Evolutionary conservation across 2,113 vertebrate genomes (phyloP).

Genomic region (Datnioides undecimradiatus): DNA sequence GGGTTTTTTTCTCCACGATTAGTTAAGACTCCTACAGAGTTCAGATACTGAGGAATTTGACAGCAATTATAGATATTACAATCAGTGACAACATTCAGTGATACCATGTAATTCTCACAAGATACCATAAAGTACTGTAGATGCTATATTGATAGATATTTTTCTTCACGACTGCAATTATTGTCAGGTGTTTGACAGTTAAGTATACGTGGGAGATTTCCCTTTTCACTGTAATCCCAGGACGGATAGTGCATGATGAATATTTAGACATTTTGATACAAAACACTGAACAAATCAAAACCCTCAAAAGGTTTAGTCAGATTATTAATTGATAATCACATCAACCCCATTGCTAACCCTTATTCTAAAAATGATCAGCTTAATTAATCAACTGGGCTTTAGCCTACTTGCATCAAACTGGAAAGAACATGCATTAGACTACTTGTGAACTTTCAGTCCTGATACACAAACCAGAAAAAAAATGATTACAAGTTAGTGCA

Average conservation of each 20-base stretch:
- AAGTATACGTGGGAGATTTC: constrained; percentile 17
- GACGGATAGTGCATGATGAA: constrained; percentile 20
- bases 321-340: constrained; percentile 35
- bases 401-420: constrained; percentile 11
- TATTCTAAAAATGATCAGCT: constrained; percentile 25
- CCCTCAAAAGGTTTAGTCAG: constrained; percentile 57
- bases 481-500: not conserved
- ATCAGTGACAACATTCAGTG: constrained; percentile 60
- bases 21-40: constrained; percentile 20
- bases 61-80: constrained; percentile 47
- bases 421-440: constrained; percentile 39
- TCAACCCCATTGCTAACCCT: constrained; percentile 13
- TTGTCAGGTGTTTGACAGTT: constrained; percentile 4
- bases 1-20: constrained; percentile 27
- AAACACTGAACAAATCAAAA: constrained; percentile 68
- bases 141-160: constrained; percentile 44
- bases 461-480: constrained; percentile 9
- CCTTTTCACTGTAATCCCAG: not conserved
- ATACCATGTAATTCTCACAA: constrained; percentile 45
- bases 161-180: constrained; percentile 31
- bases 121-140: constrained; percentile 42
- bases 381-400: constrained; percentile 4
- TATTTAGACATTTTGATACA: constrained; percentile 73
- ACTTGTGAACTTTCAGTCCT: not conserved
- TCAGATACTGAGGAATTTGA: constrained; percentile 40